Evolutionary conservation across 2,888 invertebrate genomes (phyloP).

Genomic region (Craniophora ligustri): DNA sequence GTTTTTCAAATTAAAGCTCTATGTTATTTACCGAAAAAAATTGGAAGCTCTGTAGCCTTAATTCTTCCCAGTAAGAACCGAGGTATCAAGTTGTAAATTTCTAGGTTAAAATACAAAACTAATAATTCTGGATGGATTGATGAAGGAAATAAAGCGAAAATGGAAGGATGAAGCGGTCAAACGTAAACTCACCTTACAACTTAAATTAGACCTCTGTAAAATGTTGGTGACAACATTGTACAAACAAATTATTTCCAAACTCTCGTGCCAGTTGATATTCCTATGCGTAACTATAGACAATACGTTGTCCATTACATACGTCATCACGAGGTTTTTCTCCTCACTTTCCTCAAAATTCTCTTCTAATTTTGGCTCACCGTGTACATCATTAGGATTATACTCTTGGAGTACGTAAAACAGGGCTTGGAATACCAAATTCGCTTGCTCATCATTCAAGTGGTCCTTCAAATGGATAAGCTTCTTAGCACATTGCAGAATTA

Average conservation of each 20-base stretch:
- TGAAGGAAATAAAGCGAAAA: too few relatives aligned
- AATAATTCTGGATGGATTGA: too few relatives aligned
- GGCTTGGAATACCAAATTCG: slow-evolving; percentile 90
- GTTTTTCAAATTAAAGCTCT: too few relatives aligned
- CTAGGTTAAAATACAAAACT: too few relatives aligned
- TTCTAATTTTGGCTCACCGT: slow-evolving; percentile 59
- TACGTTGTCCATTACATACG: slow-evolving; percentile 91
- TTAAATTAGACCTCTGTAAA: slow-evolving; percentile 74
- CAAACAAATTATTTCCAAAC: slow-evolving; percentile 92
- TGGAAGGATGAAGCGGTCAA: too few relatives aligned
- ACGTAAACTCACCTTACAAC: slow-evolving; percentile 75
- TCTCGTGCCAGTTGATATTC: slow-evolving; percentile 93
- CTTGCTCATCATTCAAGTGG: slow-evolving; percentile 89
- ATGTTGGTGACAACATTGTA: slow-evolving; percentile 77
- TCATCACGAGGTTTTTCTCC: slow-evolving; percentile 84
- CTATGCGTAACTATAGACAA: slow-evolving; percentile 90
- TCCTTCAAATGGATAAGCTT: slow-evolving; percentile 88
- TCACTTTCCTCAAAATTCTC: slow-evolving; percentile 67
- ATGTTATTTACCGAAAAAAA: too few relatives aligned
- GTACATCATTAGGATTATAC: slow-evolving; percentile 73
- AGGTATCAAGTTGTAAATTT: too few relatives aligned
- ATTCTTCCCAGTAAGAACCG: too few relatives aligned
- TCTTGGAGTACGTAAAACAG: slow-evolving; percentile 90
- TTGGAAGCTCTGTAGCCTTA: too few relatives aligned
- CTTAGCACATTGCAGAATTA: slow-evolving; percentile 87